Evolutionary conservation across 2,113 vertebrate genomes (phyloP).

Genomic region (Pedetes capensis): DNA sequence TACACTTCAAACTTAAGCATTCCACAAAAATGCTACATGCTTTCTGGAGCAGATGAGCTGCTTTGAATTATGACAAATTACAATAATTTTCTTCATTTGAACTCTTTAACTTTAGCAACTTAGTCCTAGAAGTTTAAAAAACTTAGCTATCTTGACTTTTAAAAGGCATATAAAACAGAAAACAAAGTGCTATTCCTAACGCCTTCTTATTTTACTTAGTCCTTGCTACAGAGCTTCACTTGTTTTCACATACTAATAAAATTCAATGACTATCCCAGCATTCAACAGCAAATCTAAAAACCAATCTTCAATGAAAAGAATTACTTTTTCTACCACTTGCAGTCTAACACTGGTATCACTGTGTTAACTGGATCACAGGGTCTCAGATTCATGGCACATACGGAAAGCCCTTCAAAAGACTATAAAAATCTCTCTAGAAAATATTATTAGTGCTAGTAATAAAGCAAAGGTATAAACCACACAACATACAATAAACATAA

Average conservation of each 20-base stretch:
- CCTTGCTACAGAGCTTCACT: constrained; percentile 48
- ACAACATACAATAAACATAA: neutral
- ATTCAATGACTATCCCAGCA: constrained; percentile 59
- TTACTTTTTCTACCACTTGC: constrained; percentile 47
- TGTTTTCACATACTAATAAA: constrained; percentile 67
- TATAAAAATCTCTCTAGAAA: constrained; percentile 25
- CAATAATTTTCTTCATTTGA: neutral
- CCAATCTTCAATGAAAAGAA: constrained; percentile 64
- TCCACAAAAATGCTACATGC: neutral
- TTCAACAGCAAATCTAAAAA: constrained; percentile 64
- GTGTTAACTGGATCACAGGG: constrained; percentile 20
- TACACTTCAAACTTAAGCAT: constrained; percentile 7
- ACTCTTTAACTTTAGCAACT: neutral
- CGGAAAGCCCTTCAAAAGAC: constrained; percentile 51
- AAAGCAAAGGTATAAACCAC: neutral
- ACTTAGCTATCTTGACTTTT: constrained; percentile 25
- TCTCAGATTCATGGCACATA: constrained; percentile 47
- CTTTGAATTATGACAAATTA: neutral
- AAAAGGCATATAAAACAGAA: constrained; percentile 39
- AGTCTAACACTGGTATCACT: constrained; percentile 58
- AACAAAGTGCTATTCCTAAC: constrained; percentile 35
- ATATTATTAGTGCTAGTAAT: neutral
- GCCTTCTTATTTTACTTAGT: constrained; percentile 40
- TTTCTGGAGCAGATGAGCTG: neutral
- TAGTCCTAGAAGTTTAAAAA: constrained; percentile 24